These are phyloP conservation scores for Seira musarum DNA, from an alignment of 2,888 invertebrate genomes.

Conservation along the genomic window DNA sequence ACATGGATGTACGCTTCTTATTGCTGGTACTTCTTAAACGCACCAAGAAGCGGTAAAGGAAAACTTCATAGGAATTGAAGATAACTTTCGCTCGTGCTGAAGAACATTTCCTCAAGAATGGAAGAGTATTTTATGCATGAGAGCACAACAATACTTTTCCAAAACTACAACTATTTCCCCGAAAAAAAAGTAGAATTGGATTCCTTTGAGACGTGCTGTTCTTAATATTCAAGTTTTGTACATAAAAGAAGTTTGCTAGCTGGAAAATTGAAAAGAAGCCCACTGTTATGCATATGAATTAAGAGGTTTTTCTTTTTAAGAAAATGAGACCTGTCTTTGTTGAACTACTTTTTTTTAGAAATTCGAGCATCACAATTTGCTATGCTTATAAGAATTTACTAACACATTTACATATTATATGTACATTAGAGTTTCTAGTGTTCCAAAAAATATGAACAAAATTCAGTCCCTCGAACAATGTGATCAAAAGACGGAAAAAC, in stretches of 20 bases:
- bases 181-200: slow-evolving; percentile 1
- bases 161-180: background rate
- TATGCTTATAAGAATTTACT: background rate
- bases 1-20: too few species aligned
- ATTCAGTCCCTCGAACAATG: too few species aligned
- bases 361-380: background rate
- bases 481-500: too few species aligned
- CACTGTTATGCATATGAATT: too few species aligned
- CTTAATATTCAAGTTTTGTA: slow-evolving; percentile 31
- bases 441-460: background rate
- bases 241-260: slow-evolving; percentile 1
- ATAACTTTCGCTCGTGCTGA: background rate
- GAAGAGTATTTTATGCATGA: background rate
- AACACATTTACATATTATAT: background rate
- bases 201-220: slow-evolving; percentile 30
- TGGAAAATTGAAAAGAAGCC: background rate
- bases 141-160: background rate
- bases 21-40: too few species aligned
- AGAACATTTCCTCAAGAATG: background rate
- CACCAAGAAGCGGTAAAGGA: too few species aligned
- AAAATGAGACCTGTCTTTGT: slow-evolving; percentile 1
- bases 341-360: background rate
- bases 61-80: background rate
- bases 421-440: slow-evolving; percentile 19
- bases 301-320: slow-evolving; percentile 23